Conservation (phyloP, 2,797 vertebrate genomes). For the Cossypha niveicapilla region DNA sequence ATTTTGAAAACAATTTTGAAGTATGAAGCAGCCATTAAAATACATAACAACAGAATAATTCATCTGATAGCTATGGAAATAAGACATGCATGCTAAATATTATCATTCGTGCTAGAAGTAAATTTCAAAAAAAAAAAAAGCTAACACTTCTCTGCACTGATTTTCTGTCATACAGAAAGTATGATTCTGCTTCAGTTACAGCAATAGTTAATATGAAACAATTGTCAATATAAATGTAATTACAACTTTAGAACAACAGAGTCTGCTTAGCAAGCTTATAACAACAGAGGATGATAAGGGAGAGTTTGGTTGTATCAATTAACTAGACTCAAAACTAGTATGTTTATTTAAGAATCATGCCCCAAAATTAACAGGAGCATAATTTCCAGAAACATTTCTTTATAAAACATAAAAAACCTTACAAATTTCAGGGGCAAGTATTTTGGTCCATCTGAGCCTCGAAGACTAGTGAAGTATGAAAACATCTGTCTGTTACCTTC, state of each 20-base stretch:
- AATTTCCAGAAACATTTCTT: not conserved
- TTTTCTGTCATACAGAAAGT: not conserved
- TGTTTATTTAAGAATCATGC: not conserved
- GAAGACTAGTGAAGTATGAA: not conserved
- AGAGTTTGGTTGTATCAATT: not conserved
- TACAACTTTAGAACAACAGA: not conserved
- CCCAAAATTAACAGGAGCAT: not conserved
- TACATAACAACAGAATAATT: not conserved
- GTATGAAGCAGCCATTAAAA: not conserved
- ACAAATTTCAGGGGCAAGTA: not conserved
- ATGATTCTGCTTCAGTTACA: not conserved
- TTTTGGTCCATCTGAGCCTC: not conserved
- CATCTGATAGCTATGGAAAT: not conserved
- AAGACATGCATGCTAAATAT: not conserved
- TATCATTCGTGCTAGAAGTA: not conserved
- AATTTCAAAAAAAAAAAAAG: not conserved
- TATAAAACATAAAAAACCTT: not conserved
- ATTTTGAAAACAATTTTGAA: conserved; percentile 14
- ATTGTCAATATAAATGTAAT: conserved; percentile 5
- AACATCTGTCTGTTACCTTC: not conserved
- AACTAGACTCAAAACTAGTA: not conserved
- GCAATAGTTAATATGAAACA: not conserved
- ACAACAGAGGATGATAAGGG: not conserved
- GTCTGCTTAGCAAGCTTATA: not conserved
- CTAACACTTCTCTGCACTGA: not conserved